Conservation (phyloP, 2,888 invertebrate species). For the Strigamia maritima region DNA sequence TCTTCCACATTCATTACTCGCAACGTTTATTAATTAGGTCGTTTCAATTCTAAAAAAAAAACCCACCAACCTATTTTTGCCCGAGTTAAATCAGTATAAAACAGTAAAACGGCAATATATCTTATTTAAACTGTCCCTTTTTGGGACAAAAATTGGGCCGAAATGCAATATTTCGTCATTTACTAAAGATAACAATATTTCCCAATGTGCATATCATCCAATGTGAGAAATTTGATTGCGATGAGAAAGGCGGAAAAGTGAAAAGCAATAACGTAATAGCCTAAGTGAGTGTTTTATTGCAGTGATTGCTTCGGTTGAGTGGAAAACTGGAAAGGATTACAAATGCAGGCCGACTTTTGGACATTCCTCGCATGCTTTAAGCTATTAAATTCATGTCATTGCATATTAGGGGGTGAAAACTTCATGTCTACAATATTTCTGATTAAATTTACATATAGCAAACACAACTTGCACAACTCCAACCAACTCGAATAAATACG, state of each 20-base stretch:
- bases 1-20: neutral
- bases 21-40: neutral
- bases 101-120: too few species aligned
- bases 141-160: too few species aligned
- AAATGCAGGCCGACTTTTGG: neutral
- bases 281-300: neutral
- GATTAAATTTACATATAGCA: neutral
- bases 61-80: too few species aligned
- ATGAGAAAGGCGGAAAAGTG: neutral
- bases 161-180: too few species aligned
- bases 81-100: too few species aligned
- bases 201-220: too few species aligned
- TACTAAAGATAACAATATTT: too few species aligned
- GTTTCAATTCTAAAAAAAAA: neutral
- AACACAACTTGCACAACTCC: neutral
- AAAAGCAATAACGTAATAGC: neutral
- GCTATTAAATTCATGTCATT: neutral
- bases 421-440: neutral
- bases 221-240: neutral
- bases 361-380: neutral
- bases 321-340: neutral
- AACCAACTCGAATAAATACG: neutral
- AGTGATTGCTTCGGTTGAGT: neutral
- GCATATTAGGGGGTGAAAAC: neutral
- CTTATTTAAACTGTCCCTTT: too few species aligned